phyloP scores from a whole-genome alignment of 2,888 invertebrate species.

The Tubulanus polymorphus region DNA sequence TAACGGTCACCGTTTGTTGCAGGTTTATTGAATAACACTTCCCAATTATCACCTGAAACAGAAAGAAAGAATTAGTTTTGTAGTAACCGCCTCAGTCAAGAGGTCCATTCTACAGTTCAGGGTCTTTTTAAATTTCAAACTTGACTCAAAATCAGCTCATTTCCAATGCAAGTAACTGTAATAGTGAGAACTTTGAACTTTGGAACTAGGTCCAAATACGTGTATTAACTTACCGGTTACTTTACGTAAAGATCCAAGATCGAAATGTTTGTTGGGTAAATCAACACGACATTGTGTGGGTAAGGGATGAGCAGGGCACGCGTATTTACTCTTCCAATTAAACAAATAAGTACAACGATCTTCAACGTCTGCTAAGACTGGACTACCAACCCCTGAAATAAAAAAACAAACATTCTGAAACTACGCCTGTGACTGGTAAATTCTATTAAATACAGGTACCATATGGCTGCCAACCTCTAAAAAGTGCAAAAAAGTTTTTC shows the following conservation, averaged over 20 bases:
- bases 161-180: too few relatives aligned
- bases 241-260: constrained; percentile 33
- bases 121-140: too few relatives aligned
- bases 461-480: not conserved
- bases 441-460: not conserved
- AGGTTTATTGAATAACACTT: constrained; percentile 25
- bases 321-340: constrained; percentile 40
- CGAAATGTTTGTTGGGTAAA: constrained; percentile 27
- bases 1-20: constrained; percentile 18
- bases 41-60: constrained; percentile 30
- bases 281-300: constrained; percentile 27
- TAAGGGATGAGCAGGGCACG: constrained; percentile 32
- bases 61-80: too few relatives aligned
- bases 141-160: too few relatives aligned
- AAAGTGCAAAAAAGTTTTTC: too few relatives aligned
- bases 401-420: too few relatives aligned
- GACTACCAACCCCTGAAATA: too few relatives aligned
- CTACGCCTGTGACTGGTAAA: too few relatives aligned
- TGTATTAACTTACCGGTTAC: constrained; percentile 26
- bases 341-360: constrained; percentile 36
- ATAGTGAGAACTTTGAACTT: too few relatives aligned
- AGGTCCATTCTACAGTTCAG: too few relatives aligned
- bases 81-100: too few relatives aligned
- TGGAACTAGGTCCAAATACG: not conserved
- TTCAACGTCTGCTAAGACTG: constrained; percentile 38